These are phyloP conservation scores for Druon quercuslanigerum DNA, from an alignment of 1,140 invertebrate genomes.

Conservation along the genomic window DNA sequence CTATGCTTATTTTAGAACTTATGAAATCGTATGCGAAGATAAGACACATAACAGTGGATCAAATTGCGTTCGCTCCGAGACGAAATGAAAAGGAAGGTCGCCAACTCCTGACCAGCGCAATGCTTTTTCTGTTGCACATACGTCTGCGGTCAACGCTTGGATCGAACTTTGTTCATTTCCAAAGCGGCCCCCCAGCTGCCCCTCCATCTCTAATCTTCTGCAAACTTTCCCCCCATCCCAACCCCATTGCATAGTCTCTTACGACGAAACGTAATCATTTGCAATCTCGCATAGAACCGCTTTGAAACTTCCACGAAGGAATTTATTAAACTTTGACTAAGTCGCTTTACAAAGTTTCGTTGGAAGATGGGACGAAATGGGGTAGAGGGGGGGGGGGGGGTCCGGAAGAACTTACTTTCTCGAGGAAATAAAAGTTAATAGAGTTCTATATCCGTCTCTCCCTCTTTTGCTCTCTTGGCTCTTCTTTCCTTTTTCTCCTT, in stretches of 20 bases:
- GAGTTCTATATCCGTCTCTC: constrained; percentile 61
- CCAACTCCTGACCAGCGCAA: too few species aligned
- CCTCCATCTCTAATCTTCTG: not conserved
- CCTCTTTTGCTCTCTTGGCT: constrained; percentile 32
- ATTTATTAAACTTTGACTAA: constrained; percentile 74
- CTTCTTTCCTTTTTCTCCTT: constrained; percentile 27
- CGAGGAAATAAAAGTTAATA: constrained; percentile 74
- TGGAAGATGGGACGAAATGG: constrained; percentile 46
- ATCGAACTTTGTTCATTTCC: constrained; percentile 6
- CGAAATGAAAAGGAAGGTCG: too few species aligned
- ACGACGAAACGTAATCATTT: constrained; percentile 64
- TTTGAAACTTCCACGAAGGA: constrained; percentile 70
- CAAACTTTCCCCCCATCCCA: constrained; percentile 13
- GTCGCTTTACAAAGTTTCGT: constrained; percentile 72
- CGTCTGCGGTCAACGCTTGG: not conserved
- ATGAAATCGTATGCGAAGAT: too few species aligned
- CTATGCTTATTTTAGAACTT: too few species aligned
- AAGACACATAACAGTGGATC: too few species aligned
- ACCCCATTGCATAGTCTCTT: constrained; percentile 37
- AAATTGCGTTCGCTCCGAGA: too few species aligned
- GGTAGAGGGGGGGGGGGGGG: constrained; percentile 34
- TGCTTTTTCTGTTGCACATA: not conserved
- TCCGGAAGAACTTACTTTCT: constrained; percentile 66
- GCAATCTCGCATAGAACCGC: constrained; percentile 68
- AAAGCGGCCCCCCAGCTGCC: not conserved